Conservation (phyloP, 2,797 vertebrate species). For the Poecilia gillii region DNA sequence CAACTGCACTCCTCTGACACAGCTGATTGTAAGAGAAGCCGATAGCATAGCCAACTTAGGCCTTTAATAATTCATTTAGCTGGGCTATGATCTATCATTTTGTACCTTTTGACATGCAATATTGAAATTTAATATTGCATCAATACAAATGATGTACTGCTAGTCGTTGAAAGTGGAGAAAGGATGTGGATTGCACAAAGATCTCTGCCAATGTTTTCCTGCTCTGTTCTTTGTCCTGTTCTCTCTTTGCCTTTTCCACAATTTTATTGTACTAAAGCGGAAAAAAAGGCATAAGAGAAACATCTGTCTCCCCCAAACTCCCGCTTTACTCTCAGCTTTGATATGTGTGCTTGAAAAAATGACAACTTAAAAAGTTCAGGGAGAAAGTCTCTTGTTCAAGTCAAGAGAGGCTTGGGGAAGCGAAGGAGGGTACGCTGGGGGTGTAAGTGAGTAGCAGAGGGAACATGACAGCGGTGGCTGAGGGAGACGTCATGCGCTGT, state of each 20-base stretch:
- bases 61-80: slow-evolving; percentile 88
- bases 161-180: slow-evolving; percentile 68
- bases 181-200: slow-evolving; percentile 79
- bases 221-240: slow-evolving; percentile 29
- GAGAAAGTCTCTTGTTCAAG: slow-evolving; percentile 69
- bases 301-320: slow-evolving; percentile 59
- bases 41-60: slow-evolving; percentile 77
- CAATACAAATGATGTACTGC: slow-evolving; percentile 88
- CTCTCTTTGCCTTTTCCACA: slow-evolving; percentile 57
- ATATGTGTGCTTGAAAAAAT: slow-evolving; percentile 84
- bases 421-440: not conserved
- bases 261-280: slow-evolving; percentile 73
- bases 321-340: slow-evolving; percentile 66
- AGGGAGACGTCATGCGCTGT: slow-evolving; percentile 71
- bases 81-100: slow-evolving; percentile 89
- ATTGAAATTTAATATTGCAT: slow-evolving; percentile 90
- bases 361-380: slow-evolving; percentile 76
- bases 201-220: slow-evolving; percentile 74
- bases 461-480: slow-evolving; percentile 77
- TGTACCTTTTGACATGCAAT: slow-evolving; percentile 89
- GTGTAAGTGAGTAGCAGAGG: slow-evolving; percentile 47
- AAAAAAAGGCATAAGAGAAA: slow-evolving; percentile 73
- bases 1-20: slow-evolving; percentile 81
- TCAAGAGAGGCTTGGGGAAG: slow-evolving; percentile 50
- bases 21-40: slow-evolving; percentile 84